Conservation (phyloP, 2,888 invertebrate species). For the Lottia scabra region DNA sequence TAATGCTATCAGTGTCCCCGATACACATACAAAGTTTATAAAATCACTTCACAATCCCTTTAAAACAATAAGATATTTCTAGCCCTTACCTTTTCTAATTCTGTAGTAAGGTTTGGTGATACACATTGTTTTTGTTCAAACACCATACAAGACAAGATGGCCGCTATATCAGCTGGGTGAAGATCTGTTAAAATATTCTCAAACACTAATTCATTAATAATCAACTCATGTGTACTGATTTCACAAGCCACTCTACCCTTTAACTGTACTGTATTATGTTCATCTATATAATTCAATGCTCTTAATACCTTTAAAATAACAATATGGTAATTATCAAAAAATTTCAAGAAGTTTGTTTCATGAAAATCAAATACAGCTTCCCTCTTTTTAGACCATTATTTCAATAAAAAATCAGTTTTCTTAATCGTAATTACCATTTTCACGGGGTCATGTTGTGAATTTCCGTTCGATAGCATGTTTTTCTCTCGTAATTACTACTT, state of each 20-base stretch:
- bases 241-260: slow-evolving; percentile 86
- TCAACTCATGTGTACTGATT: slow-evolving; percentile 83
- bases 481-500: no score
- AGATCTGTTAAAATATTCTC: slow-evolving; percentile 88
- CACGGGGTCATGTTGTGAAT: no score
- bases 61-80: no score
- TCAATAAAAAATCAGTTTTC: no score
- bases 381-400: no score
- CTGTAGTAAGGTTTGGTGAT: slow-evolving; percentile 74
- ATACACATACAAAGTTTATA: no score
- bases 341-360: no score
- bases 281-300: slow-evolving; percentile 82
- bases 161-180: slow-evolving; percentile 92
- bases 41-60: no score
- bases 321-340: background rate
- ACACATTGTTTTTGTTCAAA: slow-evolving; percentile 83
- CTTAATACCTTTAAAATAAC: slow-evolving; percentile 72
- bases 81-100: slow-evolving; percentile 73
- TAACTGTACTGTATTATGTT: slow-evolving; percentile 75
- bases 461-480: no score
- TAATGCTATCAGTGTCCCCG: no score
- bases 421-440: no score
- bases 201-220: slow-evolving; percentile 94
- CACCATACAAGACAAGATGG: slow-evolving; percentile 90
- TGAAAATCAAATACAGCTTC: no score